These are phyloP conservation scores for Cuculus canorus DNA, from an alignment of 2,797 vertebrate genomes.

Conservation along the genomic window DNA sequence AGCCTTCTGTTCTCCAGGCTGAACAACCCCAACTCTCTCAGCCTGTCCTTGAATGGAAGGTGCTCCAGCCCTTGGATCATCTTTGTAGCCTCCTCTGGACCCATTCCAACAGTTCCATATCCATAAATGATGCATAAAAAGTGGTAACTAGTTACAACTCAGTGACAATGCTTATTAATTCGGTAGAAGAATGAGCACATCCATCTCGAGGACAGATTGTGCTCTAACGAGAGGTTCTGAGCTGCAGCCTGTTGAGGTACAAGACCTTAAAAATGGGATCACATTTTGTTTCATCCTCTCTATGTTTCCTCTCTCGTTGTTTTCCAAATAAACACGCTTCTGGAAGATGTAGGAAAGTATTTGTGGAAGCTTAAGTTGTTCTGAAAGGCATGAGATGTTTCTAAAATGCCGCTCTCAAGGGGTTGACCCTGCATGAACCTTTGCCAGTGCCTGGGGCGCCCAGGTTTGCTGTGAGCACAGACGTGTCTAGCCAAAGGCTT, in stretches of 20 bases:
- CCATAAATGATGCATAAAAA: not conserved
- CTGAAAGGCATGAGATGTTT: not conserved
- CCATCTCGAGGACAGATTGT: not conserved
- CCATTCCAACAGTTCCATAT: no score
- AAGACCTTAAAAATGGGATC: not conserved
- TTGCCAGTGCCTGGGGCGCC: not conserved
- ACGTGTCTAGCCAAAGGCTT: not conserved
- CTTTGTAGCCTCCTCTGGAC: no score
- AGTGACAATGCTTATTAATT: not conserved
- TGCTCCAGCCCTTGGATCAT: no score
- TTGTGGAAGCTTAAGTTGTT: not conserved
- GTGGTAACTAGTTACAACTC: not conserved
- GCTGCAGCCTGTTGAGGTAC: not conserved
- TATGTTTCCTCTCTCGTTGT: not conserved
- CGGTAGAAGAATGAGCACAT: not conserved
- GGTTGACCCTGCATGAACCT: not conserved
- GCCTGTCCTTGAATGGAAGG: no score
- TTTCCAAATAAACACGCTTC: not conserved
- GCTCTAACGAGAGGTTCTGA: not conserved
- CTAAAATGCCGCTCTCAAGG: not conserved
- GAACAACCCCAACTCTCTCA: no score
- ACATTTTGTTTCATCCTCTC: not conserved
- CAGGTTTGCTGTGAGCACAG: not conserved
- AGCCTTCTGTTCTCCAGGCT: no score
- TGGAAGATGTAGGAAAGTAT: not conserved